These are phyloP conservation scores for Apamea monoglypha DNA, from an alignment of 2,888 invertebrate species.

Conservation along the genomic window DNA sequence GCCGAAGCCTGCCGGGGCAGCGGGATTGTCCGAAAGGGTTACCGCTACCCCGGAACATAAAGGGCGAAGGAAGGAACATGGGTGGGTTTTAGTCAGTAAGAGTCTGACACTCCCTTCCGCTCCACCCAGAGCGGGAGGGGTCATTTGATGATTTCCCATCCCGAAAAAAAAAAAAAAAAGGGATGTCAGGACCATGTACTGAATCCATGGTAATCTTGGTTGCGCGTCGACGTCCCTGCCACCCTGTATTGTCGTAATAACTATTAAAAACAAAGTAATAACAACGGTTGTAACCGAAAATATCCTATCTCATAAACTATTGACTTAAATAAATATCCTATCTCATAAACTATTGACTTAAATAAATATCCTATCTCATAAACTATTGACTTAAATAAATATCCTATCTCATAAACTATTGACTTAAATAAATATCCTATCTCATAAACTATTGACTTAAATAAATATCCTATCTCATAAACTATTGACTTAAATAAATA, in stretches of 20 bases:
- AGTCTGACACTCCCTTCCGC: too few species aligned
- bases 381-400: background rate
- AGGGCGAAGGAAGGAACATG: too few species aligned
- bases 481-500: background rate
- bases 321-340: background rate
- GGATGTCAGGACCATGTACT: too few species aligned
- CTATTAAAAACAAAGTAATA: background rate
- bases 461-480: background rate
- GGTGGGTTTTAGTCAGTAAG: too few species aligned
- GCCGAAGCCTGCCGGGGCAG: too few species aligned
- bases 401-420: background rate
- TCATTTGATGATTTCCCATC: too few species aligned
- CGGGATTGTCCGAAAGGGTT: too few species aligned
- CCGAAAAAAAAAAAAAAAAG: too few species aligned
- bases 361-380: background rate
- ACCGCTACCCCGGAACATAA: too few species aligned
- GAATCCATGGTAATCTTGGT: too few species aligned
- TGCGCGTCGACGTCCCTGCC: too few species aligned
- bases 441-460: background rate
- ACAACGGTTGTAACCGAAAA: background rate
- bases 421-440: background rate
- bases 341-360: background rate
- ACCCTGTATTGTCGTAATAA: background rate
- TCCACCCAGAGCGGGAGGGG: too few species aligned
- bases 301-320: background rate